Percentiles rank a stretch among this genome's conserved stretches.
phyloP scores from a whole-genome alignment of 2,888 invertebrate genomes.

The Oxyteleia sp. region DNA sequence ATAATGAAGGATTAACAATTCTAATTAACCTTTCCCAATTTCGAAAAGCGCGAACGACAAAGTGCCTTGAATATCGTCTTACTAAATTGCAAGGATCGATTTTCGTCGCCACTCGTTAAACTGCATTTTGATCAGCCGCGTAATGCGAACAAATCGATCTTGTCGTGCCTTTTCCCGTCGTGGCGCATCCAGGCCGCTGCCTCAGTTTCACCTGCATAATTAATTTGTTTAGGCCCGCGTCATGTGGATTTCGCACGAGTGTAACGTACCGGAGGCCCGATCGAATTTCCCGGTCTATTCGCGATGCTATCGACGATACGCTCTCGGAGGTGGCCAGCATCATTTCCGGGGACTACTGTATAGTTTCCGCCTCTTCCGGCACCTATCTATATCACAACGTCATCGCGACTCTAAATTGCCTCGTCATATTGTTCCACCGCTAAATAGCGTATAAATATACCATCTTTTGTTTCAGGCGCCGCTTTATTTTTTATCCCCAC shows the following conservation, averaged over 20 bases:
- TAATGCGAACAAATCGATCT: slow-evolving; percentile 27
- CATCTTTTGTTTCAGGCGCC: slow-evolving; percentile 36
- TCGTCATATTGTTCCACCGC: slow-evolving; percentile 25
- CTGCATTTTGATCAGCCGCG: slow-evolving; percentile 14
- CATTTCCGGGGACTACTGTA: slow-evolving; percentile 85
- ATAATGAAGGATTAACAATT: too few species aligned
- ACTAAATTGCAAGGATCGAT: background rate
- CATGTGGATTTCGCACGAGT: slow-evolving; percentile 57
- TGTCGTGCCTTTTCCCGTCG: slow-evolving; percentile 21
- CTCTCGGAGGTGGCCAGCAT: slow-evolving; percentile 82
- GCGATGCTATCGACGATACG: too few species aligned
- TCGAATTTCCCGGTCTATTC: slow-evolving; percentile 72
- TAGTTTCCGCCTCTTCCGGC: slow-evolving; percentile 84
- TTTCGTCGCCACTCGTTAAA: slow-evolving; percentile 3
- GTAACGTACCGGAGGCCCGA: slow-evolving; percentile 47
- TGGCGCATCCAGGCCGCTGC: slow-evolving; percentile 1
- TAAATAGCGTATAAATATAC: slow-evolving; percentile 41
- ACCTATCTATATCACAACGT: slow-evolving; percentile 82
- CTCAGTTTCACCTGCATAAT: slow-evolving; percentile 29
- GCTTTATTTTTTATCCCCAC: background rate
- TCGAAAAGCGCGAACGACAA: too few species aligned
- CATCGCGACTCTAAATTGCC: slow-evolving; percentile 69
- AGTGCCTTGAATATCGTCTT: background rate
- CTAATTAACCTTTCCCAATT: too few species aligned
- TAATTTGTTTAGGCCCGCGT: slow-evolving; percentile 48